These are phyloP conservation scores for Lordiphosa fenestrarum DNA, from an alignment of 2,888 invertebrate genomes.

Conservation along the genomic window DNA sequence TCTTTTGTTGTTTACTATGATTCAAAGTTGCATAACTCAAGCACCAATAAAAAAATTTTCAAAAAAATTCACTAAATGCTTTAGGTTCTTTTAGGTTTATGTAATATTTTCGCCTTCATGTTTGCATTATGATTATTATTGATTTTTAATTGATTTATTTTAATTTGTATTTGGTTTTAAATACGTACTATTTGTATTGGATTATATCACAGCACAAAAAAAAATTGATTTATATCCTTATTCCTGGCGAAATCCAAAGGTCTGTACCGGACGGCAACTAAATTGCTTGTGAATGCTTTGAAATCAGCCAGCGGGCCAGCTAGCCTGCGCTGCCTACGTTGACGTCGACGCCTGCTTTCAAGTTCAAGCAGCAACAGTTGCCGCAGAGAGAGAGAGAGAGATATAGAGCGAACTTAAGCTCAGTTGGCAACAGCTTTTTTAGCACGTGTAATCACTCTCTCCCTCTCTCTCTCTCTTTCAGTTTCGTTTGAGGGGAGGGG, in stretches of 20 bases:
- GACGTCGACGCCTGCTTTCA: conserved; percentile 18
- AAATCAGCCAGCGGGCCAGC: conserved; percentile 35
- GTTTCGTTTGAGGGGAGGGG: conserved; percentile 1
- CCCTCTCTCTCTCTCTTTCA: conserved; percentile 5
- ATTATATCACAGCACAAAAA: conserved; percentile 78
- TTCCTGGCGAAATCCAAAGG: conserved; percentile 68
- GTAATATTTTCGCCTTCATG: conserved; percentile 38
- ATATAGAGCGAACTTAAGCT: conserved; percentile 29
- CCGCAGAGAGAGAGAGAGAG: conserved; percentile 11
- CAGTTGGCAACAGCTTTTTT: conserved; percentile 21
- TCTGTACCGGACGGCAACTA: conserved; percentile 78
- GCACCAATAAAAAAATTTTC: conserved; percentile 4
- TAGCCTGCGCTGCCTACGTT: conserved; percentile 52
- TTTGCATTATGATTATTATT: conserved; percentile 21
- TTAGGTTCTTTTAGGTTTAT: conserved; percentile 39
- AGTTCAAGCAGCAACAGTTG: conserved; percentile 59
- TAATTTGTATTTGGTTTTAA: conserved; percentile 19
- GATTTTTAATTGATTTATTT: conserved; percentile 20
- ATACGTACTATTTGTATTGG: conserved; percentile 76
- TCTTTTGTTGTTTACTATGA: conserved; percentile 12
- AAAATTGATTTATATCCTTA: conserved; percentile 67
- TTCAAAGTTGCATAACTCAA: conserved; percentile 55
- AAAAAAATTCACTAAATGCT: conserved; percentile 24
- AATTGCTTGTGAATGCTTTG: conserved; percentile 74
- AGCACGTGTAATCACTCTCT: conserved; percentile 10